Evolutionary conservation across 1,140 invertebrate genomes (phyloP).

Genomic region (Ctenoplectra terminalis): DNA sequence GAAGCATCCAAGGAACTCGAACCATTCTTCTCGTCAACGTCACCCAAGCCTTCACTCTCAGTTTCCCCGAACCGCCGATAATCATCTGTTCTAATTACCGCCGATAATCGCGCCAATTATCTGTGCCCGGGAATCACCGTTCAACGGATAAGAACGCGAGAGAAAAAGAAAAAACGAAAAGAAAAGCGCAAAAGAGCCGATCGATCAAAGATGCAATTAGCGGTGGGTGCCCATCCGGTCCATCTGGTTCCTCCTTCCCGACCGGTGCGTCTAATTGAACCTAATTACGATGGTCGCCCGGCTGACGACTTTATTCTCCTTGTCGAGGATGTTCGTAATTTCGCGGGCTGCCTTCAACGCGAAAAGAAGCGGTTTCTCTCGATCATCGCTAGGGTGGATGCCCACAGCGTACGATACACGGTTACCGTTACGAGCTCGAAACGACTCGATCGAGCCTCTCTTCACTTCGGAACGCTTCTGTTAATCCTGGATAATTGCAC

Average conservation of each 20-base stretch:
- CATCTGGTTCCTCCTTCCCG: background rate
- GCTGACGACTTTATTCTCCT: slow-evolving; percentile 34
- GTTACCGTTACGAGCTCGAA: slow-evolving; percentile 18
- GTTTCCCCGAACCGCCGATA: slow-evolving; percentile 16
- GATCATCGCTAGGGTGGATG: no score
- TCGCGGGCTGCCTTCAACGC: background rate
- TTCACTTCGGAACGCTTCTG: no score
- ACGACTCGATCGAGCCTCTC: background rate
- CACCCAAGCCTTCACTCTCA: background rate
- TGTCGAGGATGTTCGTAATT: slow-evolving; percentile 7
- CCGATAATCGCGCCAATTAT: slow-evolving; percentile 57
- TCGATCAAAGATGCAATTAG: slow-evolving; percentile 58
- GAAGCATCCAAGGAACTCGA: no score
- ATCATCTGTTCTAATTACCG: slow-evolving; percentile 41
- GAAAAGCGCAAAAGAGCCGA: slow-evolving; percentile 40
- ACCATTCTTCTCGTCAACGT: background rate
- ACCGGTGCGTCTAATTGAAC: slow-evolving; percentile 36
- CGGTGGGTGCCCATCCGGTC: background rate
- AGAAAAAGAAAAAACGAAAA: no score
- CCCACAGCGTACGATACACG: no score
- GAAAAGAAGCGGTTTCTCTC: background rate
- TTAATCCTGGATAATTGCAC: no score
- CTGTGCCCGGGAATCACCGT: slow-evolving; percentile 2
- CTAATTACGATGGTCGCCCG: slow-evolving; percentile 34
- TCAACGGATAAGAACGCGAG: slow-evolving; percentile 8